Percentiles rank a stretch among this genome's conserved stretches.
Evolutionary conservation across 2,797 vertebrate species (phyloP).

Genomic region (Silurus aristotelis): DNA sequence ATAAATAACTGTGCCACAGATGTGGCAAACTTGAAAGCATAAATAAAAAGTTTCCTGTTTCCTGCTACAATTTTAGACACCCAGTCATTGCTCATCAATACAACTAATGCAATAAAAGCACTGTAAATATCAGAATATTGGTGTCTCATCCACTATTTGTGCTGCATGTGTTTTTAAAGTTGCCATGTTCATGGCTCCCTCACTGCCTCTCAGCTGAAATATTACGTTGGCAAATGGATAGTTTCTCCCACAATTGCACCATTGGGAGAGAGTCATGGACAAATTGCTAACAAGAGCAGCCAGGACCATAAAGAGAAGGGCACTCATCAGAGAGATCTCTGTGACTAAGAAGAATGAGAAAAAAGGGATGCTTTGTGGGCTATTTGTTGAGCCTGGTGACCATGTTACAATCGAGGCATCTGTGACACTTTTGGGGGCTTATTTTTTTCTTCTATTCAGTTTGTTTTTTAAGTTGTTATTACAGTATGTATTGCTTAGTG

Average conservation of each 20-base stretch:
- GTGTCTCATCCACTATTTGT: conserved; percentile 5
- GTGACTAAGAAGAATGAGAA: conserved; percentile 14
- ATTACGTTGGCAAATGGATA: conserved; percentile 35
- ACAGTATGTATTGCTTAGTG: background rate
- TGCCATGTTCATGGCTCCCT: conserved; percentile 39
- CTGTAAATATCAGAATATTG: conserved; percentile 29
- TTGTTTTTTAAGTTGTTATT: conserved; percentile 10
- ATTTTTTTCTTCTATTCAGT: background rate
- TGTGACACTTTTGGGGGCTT: conserved; percentile 10
- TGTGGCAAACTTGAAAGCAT: background rate
- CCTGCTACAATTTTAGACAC: conserved; percentile 4
- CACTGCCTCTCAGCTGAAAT: conserved; percentile 54
- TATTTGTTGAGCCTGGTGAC: conserved; percentile 18
- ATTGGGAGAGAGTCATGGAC: conserved; percentile 44
- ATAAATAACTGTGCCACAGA: background rate
- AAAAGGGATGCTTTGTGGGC: conserved; percentile 39
- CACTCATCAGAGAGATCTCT: conserved; percentile 44
- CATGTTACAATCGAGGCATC: conserved; percentile 9
- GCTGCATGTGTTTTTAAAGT: conserved; percentile 36
- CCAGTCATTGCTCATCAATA: conserved; percentile 44
- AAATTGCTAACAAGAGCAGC: conserved; percentile 53
- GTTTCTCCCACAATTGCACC: conserved; percentile 50
- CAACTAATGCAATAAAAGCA: conserved; percentile 15
- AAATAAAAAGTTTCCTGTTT: conserved; percentile 22
- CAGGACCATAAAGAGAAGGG: conserved; percentile 31